Percentiles rank a stretch among this genome's conserved stretches.
phyloP scores from a whole-genome alignment of 2,888 invertebrate species.

The Entomobrya multifasciata region DNA sequence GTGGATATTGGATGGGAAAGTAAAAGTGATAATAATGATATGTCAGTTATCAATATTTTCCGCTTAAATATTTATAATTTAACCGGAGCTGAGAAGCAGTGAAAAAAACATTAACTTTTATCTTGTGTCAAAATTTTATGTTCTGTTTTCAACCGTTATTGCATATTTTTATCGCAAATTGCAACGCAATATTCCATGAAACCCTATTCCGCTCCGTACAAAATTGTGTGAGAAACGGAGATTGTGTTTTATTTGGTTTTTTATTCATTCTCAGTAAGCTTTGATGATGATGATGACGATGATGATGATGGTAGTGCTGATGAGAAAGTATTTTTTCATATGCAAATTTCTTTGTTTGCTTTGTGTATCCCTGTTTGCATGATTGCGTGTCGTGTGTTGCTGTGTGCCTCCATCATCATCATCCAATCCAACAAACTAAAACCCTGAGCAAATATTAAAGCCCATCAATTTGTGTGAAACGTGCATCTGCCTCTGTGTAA shows the following conservation, averaged over 20 bases:
- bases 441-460: neutral
- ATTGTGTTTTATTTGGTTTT: neutral
- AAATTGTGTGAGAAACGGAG: neutral
- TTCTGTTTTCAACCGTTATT: too few species aligned
- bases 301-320: slow-evolving; percentile 17
- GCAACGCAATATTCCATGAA: too few species aligned
- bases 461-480: neutral
- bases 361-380: slow-evolving; percentile 5
- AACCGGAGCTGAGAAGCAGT: too few species aligned
- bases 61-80: too few species aligned
- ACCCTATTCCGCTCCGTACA: neutral
- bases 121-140: too few species aligned
- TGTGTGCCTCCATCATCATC: slow-evolving; percentile 21
- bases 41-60: too few species aligned
- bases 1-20: too few species aligned
- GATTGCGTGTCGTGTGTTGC: too few species aligned
- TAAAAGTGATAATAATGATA: too few species aligned
- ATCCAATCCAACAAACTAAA: neutral
- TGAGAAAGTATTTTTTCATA: slow-evolving; percentile 56
- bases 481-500: neutral
- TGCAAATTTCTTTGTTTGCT: slow-evolving; percentile 56
- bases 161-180: too few species aligned
- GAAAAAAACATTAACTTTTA: too few species aligned
- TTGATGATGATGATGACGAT: neutral
- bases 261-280: neutral